A percentile compares a stretch with the other conserved stretches of the same genome.
These are phyloP conservation scores for Bubalus kerabau DNA, from an alignment of 2,113 vertebrate species.

Conservation along the genomic window DNA sequence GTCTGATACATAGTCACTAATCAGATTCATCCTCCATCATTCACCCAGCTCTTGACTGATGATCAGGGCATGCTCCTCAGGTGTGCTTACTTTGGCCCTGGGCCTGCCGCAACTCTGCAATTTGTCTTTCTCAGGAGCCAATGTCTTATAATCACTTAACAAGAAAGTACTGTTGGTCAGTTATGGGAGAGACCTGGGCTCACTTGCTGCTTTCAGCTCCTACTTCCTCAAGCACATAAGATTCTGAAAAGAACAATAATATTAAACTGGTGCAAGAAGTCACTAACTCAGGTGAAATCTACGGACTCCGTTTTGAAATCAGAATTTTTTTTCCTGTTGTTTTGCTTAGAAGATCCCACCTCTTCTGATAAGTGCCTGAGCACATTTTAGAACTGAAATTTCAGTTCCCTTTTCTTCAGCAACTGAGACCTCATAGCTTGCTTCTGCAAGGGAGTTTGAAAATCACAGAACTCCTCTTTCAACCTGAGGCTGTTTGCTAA, in stretches of 20 bases:
- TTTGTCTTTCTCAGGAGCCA: background rate
- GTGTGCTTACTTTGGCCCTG: background rate
- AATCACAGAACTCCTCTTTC: conserved; percentile 19
- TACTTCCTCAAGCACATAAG: background rate
- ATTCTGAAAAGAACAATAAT: conserved; percentile 32
- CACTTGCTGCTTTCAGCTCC: background rate
- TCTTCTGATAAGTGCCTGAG: conserved; percentile 12
- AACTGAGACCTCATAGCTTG: conserved; percentile 10
- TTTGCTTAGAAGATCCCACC: conserved; percentile 12
- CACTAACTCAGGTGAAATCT: conserved; percentile 20
- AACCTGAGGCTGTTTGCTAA: conserved; percentile 32
- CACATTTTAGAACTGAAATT: conserved; percentile 20
- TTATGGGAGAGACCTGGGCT: background rate
- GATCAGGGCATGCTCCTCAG: background rate
- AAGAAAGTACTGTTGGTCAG: background rate
- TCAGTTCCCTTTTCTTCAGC: conserved; percentile 35
- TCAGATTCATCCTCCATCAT: background rate
- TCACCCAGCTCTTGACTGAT: background rate
- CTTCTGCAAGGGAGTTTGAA: background rate
- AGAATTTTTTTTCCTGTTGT: background rate
- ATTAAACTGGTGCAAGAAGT: conserved; percentile 5
- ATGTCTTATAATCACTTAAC: background rate
- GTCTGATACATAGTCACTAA: background rate
- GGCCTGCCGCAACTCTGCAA: rapidly evolving
- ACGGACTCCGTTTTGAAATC: background rate